A percentile compares a stretch with the other conserved stretches of the same genome.
Conservation (phyloP, 2,113 vertebrate genomes). For the Fregetta grallaria region DNA sequence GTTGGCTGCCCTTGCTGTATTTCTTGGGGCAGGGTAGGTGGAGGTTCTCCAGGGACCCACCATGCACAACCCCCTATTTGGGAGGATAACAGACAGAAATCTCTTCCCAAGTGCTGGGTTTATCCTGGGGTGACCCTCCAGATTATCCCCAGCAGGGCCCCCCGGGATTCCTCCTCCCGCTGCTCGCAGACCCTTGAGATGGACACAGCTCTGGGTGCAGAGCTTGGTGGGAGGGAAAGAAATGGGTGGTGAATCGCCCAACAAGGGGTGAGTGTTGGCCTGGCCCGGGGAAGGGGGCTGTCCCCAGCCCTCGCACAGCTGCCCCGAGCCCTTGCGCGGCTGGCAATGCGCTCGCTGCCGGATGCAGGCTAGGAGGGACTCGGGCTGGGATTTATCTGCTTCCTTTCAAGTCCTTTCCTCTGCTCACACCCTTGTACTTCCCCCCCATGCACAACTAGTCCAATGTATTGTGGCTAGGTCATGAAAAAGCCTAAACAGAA, state of each 20-base stretch:
- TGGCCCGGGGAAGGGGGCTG: background rate
- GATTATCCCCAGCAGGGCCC: background rate
- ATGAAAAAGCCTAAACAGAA: background rate
- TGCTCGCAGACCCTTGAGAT: background rate
- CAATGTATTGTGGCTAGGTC: background rate
- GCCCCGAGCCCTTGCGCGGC: background rate
- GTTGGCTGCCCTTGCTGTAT: fast-evolving
- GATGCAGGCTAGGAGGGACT: background rate
- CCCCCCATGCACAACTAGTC: background rate
- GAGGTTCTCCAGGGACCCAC: background rate
- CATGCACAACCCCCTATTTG: fast-evolving
- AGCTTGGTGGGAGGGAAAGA: background rate
- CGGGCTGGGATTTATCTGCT: background rate
- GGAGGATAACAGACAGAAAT: background rate
- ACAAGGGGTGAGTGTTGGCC: background rate
- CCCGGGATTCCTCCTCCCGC: background rate
- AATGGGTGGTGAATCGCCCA: background rate
- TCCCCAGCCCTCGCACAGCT: fast-evolving
- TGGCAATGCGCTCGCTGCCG: background rate
- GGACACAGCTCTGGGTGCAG: background rate
- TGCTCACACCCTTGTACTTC: constrained; percentile 1
- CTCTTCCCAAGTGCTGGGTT: background rate
- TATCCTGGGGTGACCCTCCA: background rate
- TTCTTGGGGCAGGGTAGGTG: background rate
- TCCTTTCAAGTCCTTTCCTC: constrained; percentile 35